Conservation (phyloP, 2,797 vertebrate species). For the Petrocephalus sullivani region DNA sequence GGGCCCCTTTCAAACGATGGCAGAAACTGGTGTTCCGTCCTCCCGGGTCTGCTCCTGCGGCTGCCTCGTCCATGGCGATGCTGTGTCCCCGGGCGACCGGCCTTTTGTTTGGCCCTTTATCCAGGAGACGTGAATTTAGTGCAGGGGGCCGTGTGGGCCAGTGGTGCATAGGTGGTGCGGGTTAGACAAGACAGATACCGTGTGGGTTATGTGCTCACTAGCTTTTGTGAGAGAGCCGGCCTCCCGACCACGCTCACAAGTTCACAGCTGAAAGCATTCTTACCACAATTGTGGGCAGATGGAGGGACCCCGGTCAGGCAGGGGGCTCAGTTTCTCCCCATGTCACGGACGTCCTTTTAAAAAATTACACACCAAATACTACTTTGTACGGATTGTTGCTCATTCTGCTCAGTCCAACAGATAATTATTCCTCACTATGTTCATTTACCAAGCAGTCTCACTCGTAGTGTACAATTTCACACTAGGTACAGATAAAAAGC, state of each 20-base stretch:
- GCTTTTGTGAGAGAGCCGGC: background rate
- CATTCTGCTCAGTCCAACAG: too few relatives aligned
- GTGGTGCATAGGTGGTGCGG: background rate
- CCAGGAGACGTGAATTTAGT: constrained; percentile 30
- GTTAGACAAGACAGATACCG: background rate
- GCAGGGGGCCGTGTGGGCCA: background rate
- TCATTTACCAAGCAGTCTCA: background rate
- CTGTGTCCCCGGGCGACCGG: constrained; percentile 24
- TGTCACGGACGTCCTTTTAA: background rate
- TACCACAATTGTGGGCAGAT: constrained; percentile 3
- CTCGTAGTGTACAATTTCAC: background rate
- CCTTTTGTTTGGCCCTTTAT: constrained; percentile 22
- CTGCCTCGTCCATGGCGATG: background rate
- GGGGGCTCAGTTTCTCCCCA: background rate
- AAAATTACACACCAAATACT: background rate
- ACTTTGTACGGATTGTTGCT: background rate
- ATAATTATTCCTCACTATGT: background rate
- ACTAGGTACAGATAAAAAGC: background rate
- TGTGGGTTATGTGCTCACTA: background rate
- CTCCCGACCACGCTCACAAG: background rate
- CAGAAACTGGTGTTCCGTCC: constrained; percentile 20
- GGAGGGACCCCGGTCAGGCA: background rate
- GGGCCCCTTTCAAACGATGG: constrained; percentile 30
- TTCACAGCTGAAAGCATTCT: background rate
- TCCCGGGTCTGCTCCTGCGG: background rate